Evolutionary conservation across 1,140 invertebrate genomes (phyloP), one percentile per base, ranked within the genome.

Genomic region (Lasaia peninsularis): DNA sequence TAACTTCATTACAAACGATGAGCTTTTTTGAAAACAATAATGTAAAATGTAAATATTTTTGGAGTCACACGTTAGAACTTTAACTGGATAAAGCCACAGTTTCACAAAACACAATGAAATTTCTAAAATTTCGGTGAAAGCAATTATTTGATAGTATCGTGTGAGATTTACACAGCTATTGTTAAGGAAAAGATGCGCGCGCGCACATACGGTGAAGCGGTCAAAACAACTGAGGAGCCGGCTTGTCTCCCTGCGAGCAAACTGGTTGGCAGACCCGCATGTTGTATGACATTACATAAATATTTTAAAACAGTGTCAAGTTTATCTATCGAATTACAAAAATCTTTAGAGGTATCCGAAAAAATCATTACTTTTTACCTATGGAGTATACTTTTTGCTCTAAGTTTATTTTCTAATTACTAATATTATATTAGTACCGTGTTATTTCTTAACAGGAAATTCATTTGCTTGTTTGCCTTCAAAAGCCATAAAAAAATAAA

Each of bases 141-240:
- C 11, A 11, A 48, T 24, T 24, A 21, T 48, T 48, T 12, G 11
- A 24, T 48, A 10, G 14, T 21, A 48, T 24, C 44, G 20, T 48
- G 44, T 20, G 20, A 48, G 21, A 24, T 24, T 48, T 21, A 48
- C 18, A 48, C 44, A n/a, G 44, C 18, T 21, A 48, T 48, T 20
- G 40, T 44, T 44, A 20, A 20, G 11, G 18, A 44, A 40, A 44
- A 44, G 28, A 16, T 56, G 55, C 57, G 60, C 64, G 71, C 77
- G 75, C 83, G 81, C 71, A 67, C 81, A 68, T 55, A 31, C 49
- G 28, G 9, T 67, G 71, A 57, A 56, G 53, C 70, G 75, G 71
- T 73, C 78, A 84, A 80, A 86, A 87, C 78, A 82, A 84, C 80
- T 85, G 80, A 52, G 75, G 75, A 77, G 80, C 80, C 81, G 68